Evolutionary conservation across 2,888 invertebrate genomes (phyloP).

Genomic region (Phengaris alcon): DNA sequence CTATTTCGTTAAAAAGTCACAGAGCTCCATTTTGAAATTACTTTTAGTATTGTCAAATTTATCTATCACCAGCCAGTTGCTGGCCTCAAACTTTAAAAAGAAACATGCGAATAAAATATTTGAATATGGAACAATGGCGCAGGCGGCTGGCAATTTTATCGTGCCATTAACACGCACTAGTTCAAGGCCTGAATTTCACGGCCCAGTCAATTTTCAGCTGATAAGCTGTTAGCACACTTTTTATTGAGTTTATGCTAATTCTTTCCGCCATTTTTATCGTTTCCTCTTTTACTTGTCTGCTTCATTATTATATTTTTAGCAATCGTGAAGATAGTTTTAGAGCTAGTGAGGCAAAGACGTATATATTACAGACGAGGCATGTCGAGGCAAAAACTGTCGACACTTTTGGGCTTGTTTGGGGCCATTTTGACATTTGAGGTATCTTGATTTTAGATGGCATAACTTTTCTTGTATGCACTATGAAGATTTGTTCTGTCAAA

Average conservation of each 20-base stretch:
- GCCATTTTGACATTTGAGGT: too few relatives aligned
- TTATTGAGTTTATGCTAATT: slow-evolving; percentile 25
- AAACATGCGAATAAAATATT: not conserved
- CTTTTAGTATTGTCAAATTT: not conserved
- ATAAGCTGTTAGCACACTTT: slow-evolving; percentile 30
- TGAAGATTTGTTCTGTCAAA: too few relatives aligned
- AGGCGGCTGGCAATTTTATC: not conserved
- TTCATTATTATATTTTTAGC: not conserved
- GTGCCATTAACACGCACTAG: slow-evolving; percentile 42
- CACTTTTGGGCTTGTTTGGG: too few relatives aligned
- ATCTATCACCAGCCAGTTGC: not conserved
- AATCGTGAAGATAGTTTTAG: not conserved
- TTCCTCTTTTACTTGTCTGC: slow-evolving; percentile 22
- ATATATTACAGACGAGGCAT: too few relatives aligned
- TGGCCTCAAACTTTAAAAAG: not conserved
- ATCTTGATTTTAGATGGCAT: too few relatives aligned
- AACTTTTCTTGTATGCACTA: too few relatives aligned
- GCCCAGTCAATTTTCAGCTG: slow-evolving; percentile 38
- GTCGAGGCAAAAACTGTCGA: too few relatives aligned
- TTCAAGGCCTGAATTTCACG: slow-evolving; percentile 56
- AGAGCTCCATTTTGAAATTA: not conserved
- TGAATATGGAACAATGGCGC: slow-evolving; percentile 1
- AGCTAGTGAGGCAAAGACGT: not conserved
- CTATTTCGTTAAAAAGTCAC: not conserved
- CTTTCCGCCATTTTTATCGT: slow-evolving; percentile 18